phyloP scores from a whole-genome alignment of 1,140 invertebrate species.

The Drosophila sturtevanti region DNA sequence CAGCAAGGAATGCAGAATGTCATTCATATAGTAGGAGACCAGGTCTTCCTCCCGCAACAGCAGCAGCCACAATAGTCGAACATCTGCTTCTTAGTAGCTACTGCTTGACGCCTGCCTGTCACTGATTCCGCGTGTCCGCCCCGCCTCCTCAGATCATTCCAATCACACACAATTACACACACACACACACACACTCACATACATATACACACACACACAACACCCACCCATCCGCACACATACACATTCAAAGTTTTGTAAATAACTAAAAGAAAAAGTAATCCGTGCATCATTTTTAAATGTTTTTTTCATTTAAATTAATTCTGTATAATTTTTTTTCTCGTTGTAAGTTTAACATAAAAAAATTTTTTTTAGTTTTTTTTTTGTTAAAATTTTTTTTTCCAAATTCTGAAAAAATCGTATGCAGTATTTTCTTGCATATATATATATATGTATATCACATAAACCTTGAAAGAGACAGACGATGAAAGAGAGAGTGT shows the following conservation, averaged over 20 bases:
- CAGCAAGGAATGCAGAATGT: conserved; percentile 78
- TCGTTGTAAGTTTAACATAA: conserved; percentile 50
- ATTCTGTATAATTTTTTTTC: conserved; percentile 60
- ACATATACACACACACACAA: not conserved
- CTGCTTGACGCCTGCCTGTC: conserved; percentile 7
- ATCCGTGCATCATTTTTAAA: conserved; percentile 56
- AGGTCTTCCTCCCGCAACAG: conserved; percentile 70
- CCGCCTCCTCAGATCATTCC: conserved; percentile 64
- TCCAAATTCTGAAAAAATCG: conserved; percentile 30
- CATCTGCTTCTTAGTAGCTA: conserved; percentile 14
- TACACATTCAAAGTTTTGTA: conserved; percentile 56
- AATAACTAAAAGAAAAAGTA: conserved; percentile 61
- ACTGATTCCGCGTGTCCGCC: not conserved
- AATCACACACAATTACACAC: conserved; percentile 29
- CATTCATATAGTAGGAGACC: conserved; percentile 79
- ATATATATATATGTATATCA: conserved; percentile 17
- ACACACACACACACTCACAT: not conserved
- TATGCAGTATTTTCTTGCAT: conserved; percentile 80
- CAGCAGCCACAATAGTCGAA: conserved; percentile 46
- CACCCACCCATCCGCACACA: conserved; percentile 38
- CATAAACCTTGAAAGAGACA: not conserved
- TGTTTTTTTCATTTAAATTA: conserved; percentile 52
- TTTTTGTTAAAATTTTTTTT: conserved; percentile 48
- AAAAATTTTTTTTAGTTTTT: conserved; percentile 27
- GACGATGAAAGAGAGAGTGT: not conserved